Base-by-base conservation (phyloP, 1,140 invertebrate genomes). In the Pseudomyrmex flavicornis region DNA sequence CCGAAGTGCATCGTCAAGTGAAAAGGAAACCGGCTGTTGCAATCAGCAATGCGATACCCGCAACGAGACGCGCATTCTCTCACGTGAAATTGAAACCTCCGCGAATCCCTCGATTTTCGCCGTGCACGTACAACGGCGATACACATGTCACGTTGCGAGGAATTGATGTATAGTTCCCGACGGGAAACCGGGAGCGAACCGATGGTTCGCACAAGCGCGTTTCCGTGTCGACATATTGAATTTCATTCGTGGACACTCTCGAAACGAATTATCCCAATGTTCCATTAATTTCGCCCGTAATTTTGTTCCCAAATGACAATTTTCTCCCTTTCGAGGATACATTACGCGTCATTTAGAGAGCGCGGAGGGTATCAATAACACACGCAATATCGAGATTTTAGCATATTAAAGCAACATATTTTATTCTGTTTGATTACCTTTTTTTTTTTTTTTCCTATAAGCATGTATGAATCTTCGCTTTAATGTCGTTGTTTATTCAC, bases 81-180 rank as follows among this genome's bases (percentile, higher is more conserved):
- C 9, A n/a, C 63, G 50, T 70, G 74, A 69, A 80, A 84, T 84
- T 75, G 54, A 83, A 62, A 54, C 12, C 26, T 10, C 35, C 59
- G 59, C 35, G 20, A 61, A 35, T 35, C 35, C 12, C 26, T 10
- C 35, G 20, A 61, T 35, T 35, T 35, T 48, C 22, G 22, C 35
- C 48, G n/a, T 22, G n/a, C 46, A 59, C 2, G 56, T 54, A 77
- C 13, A 26, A 66, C 13, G 35, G n/a, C 52, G 20, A 9, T 72
- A 80, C 61, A 76, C 50, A 26, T 70, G 66, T 80, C 66, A 59
- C n/a, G 48, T 17, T 35, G 7, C 15, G 22, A 46, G 66, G 9
- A 12, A 26, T 12, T 12, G 17, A n/a, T 63, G 26, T 69, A 79
- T 79, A 48, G 58, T 79, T 15, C 20, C 22, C 61, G 35, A 3